Base-by-base conservation (phyloP, 2,113 vertebrate species). In the Spea multiplicata region DNA sequence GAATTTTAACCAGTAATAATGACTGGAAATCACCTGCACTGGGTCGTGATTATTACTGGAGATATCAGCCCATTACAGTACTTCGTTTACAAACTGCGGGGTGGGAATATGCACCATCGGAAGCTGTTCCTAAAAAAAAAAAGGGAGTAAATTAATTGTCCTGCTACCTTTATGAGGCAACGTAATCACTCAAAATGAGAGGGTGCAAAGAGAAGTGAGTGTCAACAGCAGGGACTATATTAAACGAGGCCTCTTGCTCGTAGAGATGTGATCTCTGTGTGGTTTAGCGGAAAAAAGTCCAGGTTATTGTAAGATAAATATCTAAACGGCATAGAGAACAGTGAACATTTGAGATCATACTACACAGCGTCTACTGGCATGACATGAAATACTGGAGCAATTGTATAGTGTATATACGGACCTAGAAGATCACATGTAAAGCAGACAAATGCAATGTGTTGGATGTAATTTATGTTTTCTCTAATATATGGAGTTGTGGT, bases 391-490 rank as follows among this genome's bases (percentile, higher is more conserved):
- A 88, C 84, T 82, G 84, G 77, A 87, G 78, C 90, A 88, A 88
- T 89, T 88, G 83, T 86, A 85, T 84, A 71, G 84, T 88, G 87
- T 89, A 84, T 83, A 82, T 83, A 4, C 80, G 76, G 44, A 44
- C 83, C 74, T 79, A 71, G 84, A 86, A 84, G 16, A 82, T 57
- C 80, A 0, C 75, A 74, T 82, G 83, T 85, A 83, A 83, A 86
- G 75, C 83, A 86, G 77, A 82, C 85, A 82, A 72, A 85, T 73
- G 85, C 91, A 87, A 85, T 77, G 90, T 87, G 81, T 87, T 90
- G 74, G 87, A 82, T 88, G 89, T 94, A 89, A 89, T 91, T 93
- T 91, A 91, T 93, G 87, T 91, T 88, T 92, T 92, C 90, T 89
- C 86, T 90, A 89, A 89, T 87, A 89, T 93, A 88, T 90, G 89